These are phyloP conservation scores for Lissocephala sabroskyi DNA, from an alignment of 2,888 invertebrate genomes.

Conservation along the genomic window DNA sequence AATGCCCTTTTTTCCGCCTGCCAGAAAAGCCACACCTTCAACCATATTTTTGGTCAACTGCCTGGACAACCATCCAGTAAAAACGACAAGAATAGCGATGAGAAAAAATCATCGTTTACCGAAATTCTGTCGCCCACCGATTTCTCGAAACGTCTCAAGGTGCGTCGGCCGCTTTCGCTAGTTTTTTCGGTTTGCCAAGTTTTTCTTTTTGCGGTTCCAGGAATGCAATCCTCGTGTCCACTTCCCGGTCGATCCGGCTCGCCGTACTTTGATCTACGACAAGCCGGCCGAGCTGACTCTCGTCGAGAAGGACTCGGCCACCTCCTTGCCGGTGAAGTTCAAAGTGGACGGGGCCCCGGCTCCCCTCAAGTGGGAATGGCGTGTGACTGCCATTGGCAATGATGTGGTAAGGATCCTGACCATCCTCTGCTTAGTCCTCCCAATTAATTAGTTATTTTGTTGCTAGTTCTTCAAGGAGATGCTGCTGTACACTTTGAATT, in stretches of 20 bases:
- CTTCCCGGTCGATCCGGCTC: conserved; percentile 45
- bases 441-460: no score
- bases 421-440: no score
- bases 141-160: no score
- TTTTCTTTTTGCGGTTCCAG: conserved; percentile 27
- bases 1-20: no score
- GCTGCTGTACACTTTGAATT: conserved; percentile 36
- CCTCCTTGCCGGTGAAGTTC: conserved; percentile 52
- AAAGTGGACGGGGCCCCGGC: conserved; percentile 40
- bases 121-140: no score
- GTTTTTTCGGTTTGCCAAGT: no score
- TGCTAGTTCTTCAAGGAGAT: conserved; percentile 49
- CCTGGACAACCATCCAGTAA: no score
- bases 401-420: conserved; percentile 15
- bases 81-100: no score
- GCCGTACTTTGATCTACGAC: conserved; percentile 26
- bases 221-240: conserved; percentile 59
- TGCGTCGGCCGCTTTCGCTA: no score
- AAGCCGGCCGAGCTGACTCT: conserved; percentile 19
- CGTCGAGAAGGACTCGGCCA: conserved; percentile 3
- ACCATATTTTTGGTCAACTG: no score
- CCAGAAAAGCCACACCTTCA: no score
- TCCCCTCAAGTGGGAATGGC: conserved; percentile 57
- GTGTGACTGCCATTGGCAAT: conserved; percentile 13
- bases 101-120: no score